Evolutionary conservation across 1,140 invertebrate genomes (phyloP).

Genomic region (Ceratosolen solmsi): DNA sequence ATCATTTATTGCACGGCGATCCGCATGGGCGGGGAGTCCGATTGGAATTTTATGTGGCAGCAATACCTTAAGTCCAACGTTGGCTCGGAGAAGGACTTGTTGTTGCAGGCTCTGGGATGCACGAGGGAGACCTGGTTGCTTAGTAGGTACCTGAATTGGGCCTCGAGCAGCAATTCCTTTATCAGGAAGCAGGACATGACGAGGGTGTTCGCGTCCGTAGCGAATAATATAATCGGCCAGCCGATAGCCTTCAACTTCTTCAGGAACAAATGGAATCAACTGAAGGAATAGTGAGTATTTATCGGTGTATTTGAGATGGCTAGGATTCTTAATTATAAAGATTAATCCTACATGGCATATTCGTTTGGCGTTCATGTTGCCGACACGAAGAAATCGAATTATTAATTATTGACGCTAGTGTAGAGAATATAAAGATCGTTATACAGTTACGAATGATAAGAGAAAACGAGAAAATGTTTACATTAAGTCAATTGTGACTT

Average conservation of each 20-base stretch:
- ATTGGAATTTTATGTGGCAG: slow-evolving; percentile 90
- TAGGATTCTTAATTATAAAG: not conserved
- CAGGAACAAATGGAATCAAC: slow-evolving; percentile 80
- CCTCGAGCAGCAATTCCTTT: slow-evolving; percentile 80
- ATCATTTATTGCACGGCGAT: slow-evolving; percentile 91
- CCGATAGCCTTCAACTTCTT: slow-evolving; percentile 84
- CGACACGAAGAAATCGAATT: no score
- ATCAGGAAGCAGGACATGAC: slow-evolving; percentile 87
- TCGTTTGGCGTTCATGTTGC: no score
- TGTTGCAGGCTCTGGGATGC: slow-evolving; percentile 86
- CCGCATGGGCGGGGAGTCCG: slow-evolving; percentile 82
- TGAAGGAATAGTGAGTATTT: slow-evolving; percentile 81
- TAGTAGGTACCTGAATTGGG: slow-evolving; percentile 82
- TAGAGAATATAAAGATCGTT: no score
- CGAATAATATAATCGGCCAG: slow-evolving; percentile 82
- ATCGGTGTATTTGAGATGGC: no score
- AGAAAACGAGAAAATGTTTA: no score
- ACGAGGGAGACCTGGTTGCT: slow-evolving; percentile 84
- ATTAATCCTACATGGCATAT: no score
- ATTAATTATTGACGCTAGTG: no score
- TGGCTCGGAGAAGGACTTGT: slow-evolving; percentile 82
- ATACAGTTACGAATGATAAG: no score
- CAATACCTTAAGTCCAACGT: slow-evolving; percentile 82
- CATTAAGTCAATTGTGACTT: no score
- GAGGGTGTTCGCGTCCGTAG: slow-evolving; percentile 82